Conservation (phyloP, 1,140 invertebrate genomes). For the Mizuhopecten yessoensis region DNA sequence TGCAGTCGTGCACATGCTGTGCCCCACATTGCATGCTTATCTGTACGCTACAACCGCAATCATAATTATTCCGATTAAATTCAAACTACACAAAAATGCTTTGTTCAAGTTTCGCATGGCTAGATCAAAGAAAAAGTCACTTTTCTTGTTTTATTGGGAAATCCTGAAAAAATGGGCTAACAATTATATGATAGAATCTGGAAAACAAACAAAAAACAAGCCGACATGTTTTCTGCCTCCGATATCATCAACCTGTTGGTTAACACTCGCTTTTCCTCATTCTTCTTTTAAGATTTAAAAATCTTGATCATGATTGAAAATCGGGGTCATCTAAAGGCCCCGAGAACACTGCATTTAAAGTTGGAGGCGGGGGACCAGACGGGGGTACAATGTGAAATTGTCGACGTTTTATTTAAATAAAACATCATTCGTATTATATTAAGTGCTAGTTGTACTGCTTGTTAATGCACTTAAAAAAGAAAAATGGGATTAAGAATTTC, state of each 20-base stretch:
- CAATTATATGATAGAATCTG: conserved; percentile 2
- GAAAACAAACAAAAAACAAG: background rate
- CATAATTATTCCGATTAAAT: conserved; percentile 2
- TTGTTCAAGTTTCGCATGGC: conserved; percentile 4
- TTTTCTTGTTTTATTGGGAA: background rate
- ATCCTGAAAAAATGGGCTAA: background rate
- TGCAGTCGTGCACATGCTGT: background rate
- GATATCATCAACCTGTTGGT: background rate
- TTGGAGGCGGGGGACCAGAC: background rate
- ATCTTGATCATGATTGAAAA: conserved; percentile 9
- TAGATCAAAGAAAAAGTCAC: conserved; percentile 27
- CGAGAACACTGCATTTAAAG: background rate
- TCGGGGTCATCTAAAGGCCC: conserved; percentile 16
- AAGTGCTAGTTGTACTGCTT: background rate
- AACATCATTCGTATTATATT: background rate
- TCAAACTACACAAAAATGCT: conserved; percentile 19
- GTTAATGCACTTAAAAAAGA: background rate
- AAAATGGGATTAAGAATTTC: background rate
- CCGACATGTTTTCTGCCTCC: conserved; percentile 7
- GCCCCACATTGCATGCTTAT: background rate
- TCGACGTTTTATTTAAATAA: background rate
- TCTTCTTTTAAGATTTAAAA: background rate
- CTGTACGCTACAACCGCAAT: background rate
- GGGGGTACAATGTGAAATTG: background rate
- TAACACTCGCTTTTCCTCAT: background rate